Percentiles rank a stretch among this genome's conserved stretches.
Evolutionary conservation across 37 sponge, comb jelly and placozoan species (phyloP).

Genomic region (Amphimedon queenslandica): DNA sequence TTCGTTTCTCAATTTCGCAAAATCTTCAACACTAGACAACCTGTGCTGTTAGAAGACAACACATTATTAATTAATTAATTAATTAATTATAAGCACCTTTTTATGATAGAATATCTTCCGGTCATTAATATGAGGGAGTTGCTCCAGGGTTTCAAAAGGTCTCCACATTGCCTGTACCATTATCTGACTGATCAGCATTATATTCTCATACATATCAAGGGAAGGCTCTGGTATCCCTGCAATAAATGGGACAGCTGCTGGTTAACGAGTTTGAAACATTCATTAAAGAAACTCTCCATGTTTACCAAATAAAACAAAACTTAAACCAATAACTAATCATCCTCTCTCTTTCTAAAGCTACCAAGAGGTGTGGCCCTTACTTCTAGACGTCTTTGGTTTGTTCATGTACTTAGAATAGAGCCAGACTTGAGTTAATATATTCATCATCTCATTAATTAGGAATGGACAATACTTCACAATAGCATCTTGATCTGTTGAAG

Average conservation of each 20-base stretch:
- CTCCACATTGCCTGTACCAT: conserved; percentile 79
- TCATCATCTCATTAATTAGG: conserved; percentile 72
- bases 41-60: conserved; percentile 12
- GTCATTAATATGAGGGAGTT: conserved; percentile 80
- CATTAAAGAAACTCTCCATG: no score
- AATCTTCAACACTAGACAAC: conserved; percentile 47
- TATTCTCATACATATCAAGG: conserved; percentile 77
- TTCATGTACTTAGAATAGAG: neutral
- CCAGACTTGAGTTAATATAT: conserved; percentile 44
- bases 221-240: conserved; percentile 42
- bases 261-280: no score
- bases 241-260: neutral
- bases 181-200: conserved; percentile 71
- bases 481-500: conserved; percentile 37
- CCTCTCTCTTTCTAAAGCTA: neutral
- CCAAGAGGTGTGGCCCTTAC: no score
- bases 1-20: conserved; percentile 34
- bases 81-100: no score
- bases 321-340: no score
- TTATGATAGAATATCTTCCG: no score
- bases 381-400: neutral
- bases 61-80: no score
- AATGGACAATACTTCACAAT: conserved; percentile 56
- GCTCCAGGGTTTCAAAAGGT: conserved; percentile 51
- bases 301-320: no score